Evolutionary conservation across 2,113 vertebrate species (phyloP).

Genomic region (Eurypyga helias): DNA sequence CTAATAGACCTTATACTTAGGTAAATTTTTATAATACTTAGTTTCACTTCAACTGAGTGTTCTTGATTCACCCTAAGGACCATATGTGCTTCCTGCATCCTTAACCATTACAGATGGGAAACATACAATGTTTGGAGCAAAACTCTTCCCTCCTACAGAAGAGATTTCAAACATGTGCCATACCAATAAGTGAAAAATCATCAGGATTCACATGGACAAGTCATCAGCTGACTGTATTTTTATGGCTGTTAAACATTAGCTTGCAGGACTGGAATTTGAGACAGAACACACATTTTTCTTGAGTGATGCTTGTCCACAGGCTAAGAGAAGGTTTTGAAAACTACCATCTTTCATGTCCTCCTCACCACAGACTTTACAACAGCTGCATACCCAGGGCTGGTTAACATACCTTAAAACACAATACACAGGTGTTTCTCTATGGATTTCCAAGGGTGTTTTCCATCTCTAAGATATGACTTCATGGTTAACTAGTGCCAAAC

Average conservation of each 20-base stretch:
- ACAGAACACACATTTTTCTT: background rate
- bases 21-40: background rate
- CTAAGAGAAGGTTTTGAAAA: background rate
- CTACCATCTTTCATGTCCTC: background rate
- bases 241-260: background rate
- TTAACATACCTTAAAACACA: background rate
- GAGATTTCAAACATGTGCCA: background rate
- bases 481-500: background rate
- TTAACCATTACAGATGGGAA: background rate
- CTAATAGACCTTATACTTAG: background rate
- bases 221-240: background rate
- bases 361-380: background rate
- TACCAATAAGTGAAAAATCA: background rate
- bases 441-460: background rate
- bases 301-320: background rate
- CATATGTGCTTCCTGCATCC: fast-evolving
- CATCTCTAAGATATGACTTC: background rate
- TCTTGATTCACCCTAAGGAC: background rate
- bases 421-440: fast-evolving
- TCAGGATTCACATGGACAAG: background rate
- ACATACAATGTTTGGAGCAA: background rate
- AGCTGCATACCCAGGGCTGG: background rate
- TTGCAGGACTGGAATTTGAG: background rate
- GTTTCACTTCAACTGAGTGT: background rate
- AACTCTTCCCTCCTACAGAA: background rate